These are phyloP conservation scores for Trachymyrmex cornetzi DNA, from an alignment of 1,140 invertebrate genomes.

Conservation along the genomic window DNA sequence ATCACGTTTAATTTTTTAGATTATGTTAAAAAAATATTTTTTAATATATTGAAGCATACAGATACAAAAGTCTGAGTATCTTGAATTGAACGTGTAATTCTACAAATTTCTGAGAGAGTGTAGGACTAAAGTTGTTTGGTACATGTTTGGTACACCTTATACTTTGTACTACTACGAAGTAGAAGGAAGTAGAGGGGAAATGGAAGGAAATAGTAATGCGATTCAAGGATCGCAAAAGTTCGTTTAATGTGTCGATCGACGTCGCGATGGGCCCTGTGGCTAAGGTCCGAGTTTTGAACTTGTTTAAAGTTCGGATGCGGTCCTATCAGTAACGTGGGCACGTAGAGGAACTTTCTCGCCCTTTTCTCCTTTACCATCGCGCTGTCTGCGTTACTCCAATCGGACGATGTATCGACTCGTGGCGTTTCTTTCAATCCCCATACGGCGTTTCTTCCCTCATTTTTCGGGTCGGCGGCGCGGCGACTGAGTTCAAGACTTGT, in stretches of 20 bases:
- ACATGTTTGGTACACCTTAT: background rate
- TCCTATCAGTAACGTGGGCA: slow-evolving; percentile 73
- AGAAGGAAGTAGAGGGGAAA: background rate
- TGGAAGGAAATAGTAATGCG: background rate
- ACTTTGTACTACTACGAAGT: too few species aligned
- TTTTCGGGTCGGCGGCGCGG: slow-evolving; percentile 1
- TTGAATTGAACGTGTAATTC: background rate
- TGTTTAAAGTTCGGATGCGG: slow-evolving; percentile 76
- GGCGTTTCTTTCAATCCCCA: background rate
- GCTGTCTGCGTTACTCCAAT: background rate
- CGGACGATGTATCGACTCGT: slow-evolving; percentile 32
- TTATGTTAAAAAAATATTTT: background rate
- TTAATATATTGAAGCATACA: background rate
- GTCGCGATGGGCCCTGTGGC: slow-evolving; percentile 61
- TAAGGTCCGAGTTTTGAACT: slow-evolving; percentile 71
- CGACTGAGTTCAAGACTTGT: slow-evolving; percentile 72
- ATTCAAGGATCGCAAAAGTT: slow-evolving; percentile 70
- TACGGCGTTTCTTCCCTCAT: slow-evolving; percentile 24
- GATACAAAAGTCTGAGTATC: background rate
- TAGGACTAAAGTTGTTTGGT: background rate
- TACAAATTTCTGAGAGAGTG: background rate
- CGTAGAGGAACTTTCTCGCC: slow-evolving; percentile 67
- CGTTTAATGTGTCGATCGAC: slow-evolving; percentile 69
- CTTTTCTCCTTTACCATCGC: slow-evolving; percentile 12
- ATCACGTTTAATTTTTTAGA: too few species aligned